Conservation (phyloP, 37 sponge, comb jelly and placozoan genomes). For the Aplysina aerophoba region DNA sequence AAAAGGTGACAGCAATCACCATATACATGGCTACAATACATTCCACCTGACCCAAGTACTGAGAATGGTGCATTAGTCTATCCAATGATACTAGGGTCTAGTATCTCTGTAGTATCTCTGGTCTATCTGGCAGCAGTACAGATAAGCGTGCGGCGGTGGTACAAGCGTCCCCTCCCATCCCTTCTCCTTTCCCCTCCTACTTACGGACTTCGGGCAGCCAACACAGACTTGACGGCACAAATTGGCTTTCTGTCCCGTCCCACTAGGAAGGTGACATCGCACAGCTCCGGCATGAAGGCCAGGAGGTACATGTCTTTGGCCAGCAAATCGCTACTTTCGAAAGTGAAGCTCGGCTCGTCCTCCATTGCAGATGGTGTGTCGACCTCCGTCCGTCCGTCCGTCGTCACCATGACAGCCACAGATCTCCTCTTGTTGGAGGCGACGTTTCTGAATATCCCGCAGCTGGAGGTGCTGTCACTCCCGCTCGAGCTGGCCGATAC, state of each 20-base stretch:
- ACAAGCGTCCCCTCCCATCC: background rate
- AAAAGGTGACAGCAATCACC: no score
- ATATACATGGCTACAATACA: no score
- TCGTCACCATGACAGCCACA: constrained; percentile 15
- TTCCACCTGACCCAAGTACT: no score
- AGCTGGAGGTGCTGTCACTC: background rate
- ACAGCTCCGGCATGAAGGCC: constrained; percentile 88
- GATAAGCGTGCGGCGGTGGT: no score
- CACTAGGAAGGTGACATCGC: constrained; percentile 94
- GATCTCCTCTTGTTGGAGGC: background rate
- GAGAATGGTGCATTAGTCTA: no score
- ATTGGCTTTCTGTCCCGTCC: constrained; percentile 89
- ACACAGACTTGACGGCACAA: constrained; percentile 89
- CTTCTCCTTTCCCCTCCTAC: background rate
- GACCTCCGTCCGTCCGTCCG: background rate
- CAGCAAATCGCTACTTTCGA: constrained; percentile 65
- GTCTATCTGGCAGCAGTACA: no score
- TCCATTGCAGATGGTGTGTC: background rate
- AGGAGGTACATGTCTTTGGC: constrained; percentile 76
- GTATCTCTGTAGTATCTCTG: no score
- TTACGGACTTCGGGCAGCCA: constrained; percentile 93
- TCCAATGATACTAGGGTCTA: no score
- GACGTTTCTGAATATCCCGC: background rate
- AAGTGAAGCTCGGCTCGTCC: constrained; percentile 34
- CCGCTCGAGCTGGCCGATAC: background rate